These are phyloP conservation scores for Cryptocephalus moraei DNA, from an alignment of 2,888 invertebrate genomes.

Conservation along the genomic window DNA sequence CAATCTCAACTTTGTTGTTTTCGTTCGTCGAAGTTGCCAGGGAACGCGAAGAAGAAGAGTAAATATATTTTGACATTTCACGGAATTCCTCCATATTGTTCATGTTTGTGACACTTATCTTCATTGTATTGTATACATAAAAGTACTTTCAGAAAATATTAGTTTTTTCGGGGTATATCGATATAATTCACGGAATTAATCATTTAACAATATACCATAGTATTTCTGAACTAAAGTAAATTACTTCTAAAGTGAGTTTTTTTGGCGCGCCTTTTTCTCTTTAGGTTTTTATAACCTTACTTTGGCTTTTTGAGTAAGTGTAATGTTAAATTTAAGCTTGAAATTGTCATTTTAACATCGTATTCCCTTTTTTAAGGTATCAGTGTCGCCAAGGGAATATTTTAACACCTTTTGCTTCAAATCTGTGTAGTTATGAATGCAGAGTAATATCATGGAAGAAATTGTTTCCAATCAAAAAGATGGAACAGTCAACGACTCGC, in stretches of 20 bases:
- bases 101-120: conserved; percentile 10
- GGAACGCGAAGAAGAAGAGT: not conserved
- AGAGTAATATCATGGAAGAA: conserved; percentile 32
- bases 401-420: too few relatives aligned
- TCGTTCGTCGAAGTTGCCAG: not conserved
- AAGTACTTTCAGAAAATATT: not conserved
- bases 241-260: not conserved
- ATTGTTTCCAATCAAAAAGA: conserved; percentile 30
- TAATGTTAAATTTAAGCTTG: too few relatives aligned
- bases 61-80: not conserved
- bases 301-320: not conserved
- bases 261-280: not conserved
- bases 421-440: conserved; percentile 16
- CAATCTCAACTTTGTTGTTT: not conserved
- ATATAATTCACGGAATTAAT: not conserved
- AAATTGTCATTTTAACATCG: too few relatives aligned
- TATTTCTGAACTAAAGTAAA: not conserved
- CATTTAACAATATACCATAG: too few relatives aligned
- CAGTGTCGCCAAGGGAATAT: too few relatives aligned
- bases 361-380: too few relatives aligned
- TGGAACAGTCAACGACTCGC: conserved; percentile 29
- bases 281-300: conserved; percentile 5
- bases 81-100: conserved; percentile 13
- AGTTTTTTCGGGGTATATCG: not conserved
- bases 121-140: not conserved